Evolutionary conservation across 1,140 invertebrate genomes (phyloP).

Genomic region (Papilio aristodemus): DNA sequence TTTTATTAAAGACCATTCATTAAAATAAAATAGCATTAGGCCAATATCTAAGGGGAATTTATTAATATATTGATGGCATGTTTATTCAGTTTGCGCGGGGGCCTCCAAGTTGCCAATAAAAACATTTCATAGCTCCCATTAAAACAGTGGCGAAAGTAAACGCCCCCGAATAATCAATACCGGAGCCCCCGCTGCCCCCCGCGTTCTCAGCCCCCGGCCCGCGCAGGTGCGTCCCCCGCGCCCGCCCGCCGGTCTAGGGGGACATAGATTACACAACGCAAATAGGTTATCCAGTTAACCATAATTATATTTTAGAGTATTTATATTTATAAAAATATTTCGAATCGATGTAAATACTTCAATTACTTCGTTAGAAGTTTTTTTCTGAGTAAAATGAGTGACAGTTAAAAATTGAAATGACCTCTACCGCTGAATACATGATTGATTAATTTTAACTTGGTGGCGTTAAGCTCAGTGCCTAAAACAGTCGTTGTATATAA

Average conservation of each 20-base stretch:
- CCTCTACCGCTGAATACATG: too few species aligned
- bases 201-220: conserved; percentile 37
- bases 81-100: conserved; percentile 46
- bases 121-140: conserved; percentile 74
- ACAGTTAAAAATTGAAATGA: too few species aligned
- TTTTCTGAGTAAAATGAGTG: too few species aligned
- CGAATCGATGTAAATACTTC: too few species aligned
- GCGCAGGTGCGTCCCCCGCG: conserved; percentile 64
- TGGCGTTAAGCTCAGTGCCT: too few species aligned
- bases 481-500: too few species aligned
- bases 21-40: not conserved
- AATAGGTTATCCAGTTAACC: conserved; percentile 26
- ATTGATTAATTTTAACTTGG: too few species aligned
- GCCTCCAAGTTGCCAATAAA: conserved; percentile 68
- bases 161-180: conserved; percentile 76
- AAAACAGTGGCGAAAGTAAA: conserved; percentile 79
- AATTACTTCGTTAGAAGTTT: too few species aligned
- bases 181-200: conserved; percentile 38
- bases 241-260: conserved; percentile 35
- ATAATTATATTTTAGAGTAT: conserved; percentile 15
- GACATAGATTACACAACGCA: conserved; percentile 40
- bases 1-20: too few species aligned
- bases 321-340: too few species aligned
- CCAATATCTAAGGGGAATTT: conserved; percentile 30
- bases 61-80: conserved; percentile 37